Conservation (phyloP, 2,888 invertebrate genomes). For the Carcina quercana region DNA sequence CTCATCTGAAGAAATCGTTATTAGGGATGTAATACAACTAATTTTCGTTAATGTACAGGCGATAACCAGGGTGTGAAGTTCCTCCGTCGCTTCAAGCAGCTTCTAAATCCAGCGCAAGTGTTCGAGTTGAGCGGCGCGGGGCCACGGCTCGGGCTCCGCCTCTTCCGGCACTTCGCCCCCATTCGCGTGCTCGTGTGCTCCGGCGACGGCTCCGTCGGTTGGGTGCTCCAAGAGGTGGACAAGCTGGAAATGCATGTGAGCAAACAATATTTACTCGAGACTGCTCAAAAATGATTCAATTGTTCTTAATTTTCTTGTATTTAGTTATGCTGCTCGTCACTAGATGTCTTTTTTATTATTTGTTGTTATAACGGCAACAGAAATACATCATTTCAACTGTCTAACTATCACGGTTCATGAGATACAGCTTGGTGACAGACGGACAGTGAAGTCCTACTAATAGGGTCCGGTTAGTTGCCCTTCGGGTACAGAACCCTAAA, state of each 20-base stretch:
- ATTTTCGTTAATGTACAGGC: conserved; percentile 60
- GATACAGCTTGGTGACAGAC: no score
- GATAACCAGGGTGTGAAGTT: conserved; percentile 99
- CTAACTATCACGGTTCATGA: no score
- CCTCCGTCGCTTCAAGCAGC: conserved; percentile 93
- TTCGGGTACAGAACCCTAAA: no score
- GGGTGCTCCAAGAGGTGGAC: conserved; percentile 98
- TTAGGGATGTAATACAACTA: neutral
- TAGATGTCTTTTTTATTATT: no score
- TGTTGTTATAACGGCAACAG: no score
- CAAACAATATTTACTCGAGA: no score
- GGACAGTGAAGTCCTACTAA: no score
- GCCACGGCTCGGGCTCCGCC: conserved; percentile 86
- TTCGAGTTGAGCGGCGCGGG: conserved; percentile 96
- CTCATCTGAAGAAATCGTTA: neutral
- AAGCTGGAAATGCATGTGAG: conserved; percentile 95
- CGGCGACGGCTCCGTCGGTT: conserved; percentile 97
- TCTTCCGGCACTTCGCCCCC: conserved; percentile 96
- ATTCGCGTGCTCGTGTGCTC: conserved; percentile 97
- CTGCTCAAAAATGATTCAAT: no score
- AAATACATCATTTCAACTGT: no score
- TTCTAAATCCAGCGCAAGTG: conserved; percentile 97
- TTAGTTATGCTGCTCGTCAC: no score
- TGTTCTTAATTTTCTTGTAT: no score
- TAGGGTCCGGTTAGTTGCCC: no score